Base-by-base conservation (phyloP, 1,140 invertebrate species). In the Lithobius niger region DNA sequence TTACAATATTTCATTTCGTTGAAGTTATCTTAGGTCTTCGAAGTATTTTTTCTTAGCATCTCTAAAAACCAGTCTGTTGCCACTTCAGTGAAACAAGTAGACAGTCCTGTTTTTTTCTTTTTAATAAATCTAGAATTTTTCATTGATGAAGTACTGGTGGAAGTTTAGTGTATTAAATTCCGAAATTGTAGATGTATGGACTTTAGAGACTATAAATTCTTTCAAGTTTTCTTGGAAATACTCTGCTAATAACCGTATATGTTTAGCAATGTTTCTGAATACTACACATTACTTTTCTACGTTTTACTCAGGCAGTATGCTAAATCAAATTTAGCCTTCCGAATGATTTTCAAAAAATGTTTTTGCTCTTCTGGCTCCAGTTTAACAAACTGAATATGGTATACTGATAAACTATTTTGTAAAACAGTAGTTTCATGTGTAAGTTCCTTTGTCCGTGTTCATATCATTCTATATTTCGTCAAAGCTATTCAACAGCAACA, bases 401-500 rank as follows among this genome's bases (percentile, higher is more conserved):
- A n/a, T 4, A 40, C 16, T 24, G 15, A 48, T 16, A 58, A 22
- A 28, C n/a, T 43, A 3, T 22, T 18, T 43, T 58, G 42, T 3
- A 58, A 45, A 16, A 3, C 24, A 1, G 1, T 22, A 25, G 3
- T 44, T 18, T 36, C 27, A 25, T 27, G 18, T 0, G 21, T n/a
- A 22, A 42, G 36, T 25, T 28, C 48, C 54, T 15, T 2, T 15
- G 16, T 42, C 51, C 22, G n/a, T n/a, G n/a, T n/a, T n/a, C n/a
- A n/a, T n/a, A n/a, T n/a, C n/a, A n/a, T n/a, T n/a, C n/a, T 22
- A 31, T 3, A 58, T 36, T 27, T 58, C 52, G 36, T 58, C 57
- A 22, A 56, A 56, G 2, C 57, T 53, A 47, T 58, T 53, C 15
- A 58, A 28, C 18, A 58, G 40, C 2, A 58, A 22, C 15, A 47